A percentile compares a stretch with the other conserved stretches of the same genome.
These are phyloP conservation scores for Cylindroiulus punctatus DNA, from an alignment of 2,888 invertebrate genomes.

Conservation along the genomic window DNA sequence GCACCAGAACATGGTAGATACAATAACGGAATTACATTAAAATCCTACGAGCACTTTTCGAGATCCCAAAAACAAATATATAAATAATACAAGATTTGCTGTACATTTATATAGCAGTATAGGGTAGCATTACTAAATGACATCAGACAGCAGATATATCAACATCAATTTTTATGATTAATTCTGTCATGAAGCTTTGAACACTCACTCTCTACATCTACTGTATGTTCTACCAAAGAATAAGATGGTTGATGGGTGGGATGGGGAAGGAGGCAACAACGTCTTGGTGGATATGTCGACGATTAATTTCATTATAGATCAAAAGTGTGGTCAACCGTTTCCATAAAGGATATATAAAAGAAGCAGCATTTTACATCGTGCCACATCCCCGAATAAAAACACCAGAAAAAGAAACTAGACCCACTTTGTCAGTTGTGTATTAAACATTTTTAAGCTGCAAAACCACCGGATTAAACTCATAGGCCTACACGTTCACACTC, in stretches of 20 bases:
- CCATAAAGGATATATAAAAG: neutral
- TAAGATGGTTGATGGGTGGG: neutral
- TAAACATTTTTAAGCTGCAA: too few species aligned
- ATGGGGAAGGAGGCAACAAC: neutral
- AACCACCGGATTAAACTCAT: neutral
- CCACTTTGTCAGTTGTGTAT: too few species aligned
- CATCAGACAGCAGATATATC: neutral
- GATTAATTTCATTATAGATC: neutral
- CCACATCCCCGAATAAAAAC: too few species aligned
- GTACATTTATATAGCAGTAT: too few species aligned
- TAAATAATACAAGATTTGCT: too few species aligned
- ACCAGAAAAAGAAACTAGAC: too few species aligned
- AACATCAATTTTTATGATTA: neutral
- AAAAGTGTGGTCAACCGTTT: neutral
- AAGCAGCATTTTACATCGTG: too few species aligned
- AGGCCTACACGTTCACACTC: neutral
- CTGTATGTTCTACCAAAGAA: neutral
- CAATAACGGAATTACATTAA: too few species aligned
- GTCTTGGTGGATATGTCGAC: neutral
- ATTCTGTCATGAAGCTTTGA: neutral
- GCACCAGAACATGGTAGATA: too few species aligned
- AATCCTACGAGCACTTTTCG: too few species aligned
- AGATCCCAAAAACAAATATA: too few species aligned
- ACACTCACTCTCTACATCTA: neutral
- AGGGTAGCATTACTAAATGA: neutral